Evolutionary conservation across 2,888 invertebrate species (phyloP), one percentile per base, ranked within the genome.

Genomic region (Eutolmus rufibarbis): DNA sequence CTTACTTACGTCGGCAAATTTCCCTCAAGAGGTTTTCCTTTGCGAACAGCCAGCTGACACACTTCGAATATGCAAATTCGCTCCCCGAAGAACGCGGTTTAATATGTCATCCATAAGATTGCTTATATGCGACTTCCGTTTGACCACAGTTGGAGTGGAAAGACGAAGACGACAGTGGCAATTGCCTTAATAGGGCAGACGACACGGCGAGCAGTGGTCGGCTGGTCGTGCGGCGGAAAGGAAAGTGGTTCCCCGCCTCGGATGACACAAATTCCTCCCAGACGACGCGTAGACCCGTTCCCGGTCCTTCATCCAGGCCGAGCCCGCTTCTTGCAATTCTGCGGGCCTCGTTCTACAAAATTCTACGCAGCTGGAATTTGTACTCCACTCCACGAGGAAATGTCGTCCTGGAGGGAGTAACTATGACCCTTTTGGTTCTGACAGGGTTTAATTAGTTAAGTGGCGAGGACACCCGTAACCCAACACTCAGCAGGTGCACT

Each of bases 61-160:
- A 66, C 66, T 66, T 66, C 40, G 76, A 76, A 76, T 76, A 76
- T 76, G 76, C 84, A 66, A 84, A 74, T 66, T 84, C 66, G 14
- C 23, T 51, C 84, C 16, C 23, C 19, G 56, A 56, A 34, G 43
- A 84, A 57, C 84, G 84, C 57, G 57, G 34, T 57, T 84, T 57
- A 66, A 84, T 84, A 66, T 37, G 66, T 28, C 43, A 28, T 84
- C 66, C 66, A 57, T 74, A 66, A 66, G 84, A 84, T 66, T 74
- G 37, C 84, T 84, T 84, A 84, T 84, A 84, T 40, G 84, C 66
- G 37, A 84, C 74, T 84, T 84, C 84, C 84, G 84, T 74, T 84
- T 84, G 74, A 51, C 78, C 43, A 56, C 51, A 56, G 56, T 81
- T 51, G 81, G 81, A 81, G 51, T 81, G 7, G 81, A 81, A 51